Percentiles rank a stretch among this genome's conserved stretches.
These are phyloP conservation scores for Pica pica DNA, from an alignment of 2,113 vertebrate species.

Conservation along the genomic window DNA sequence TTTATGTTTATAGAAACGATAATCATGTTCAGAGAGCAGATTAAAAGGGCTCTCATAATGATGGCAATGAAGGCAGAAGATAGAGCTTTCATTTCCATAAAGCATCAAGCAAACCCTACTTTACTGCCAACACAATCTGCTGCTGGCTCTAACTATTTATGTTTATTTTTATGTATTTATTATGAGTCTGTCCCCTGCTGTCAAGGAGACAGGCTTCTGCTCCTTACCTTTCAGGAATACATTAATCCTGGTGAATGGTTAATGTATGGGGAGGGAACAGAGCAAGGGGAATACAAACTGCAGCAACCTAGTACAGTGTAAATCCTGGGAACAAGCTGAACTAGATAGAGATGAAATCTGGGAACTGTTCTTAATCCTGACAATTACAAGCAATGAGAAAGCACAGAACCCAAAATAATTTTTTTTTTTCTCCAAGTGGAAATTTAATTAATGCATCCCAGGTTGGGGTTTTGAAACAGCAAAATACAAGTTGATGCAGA, in stretches of 20 bases:
- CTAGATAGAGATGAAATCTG: not conserved
- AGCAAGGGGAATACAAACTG: not conserved
- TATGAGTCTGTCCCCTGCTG: slow-evolving; percentile 29
- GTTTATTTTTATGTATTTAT: slow-evolving; percentile 56
- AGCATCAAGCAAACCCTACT: slow-evolving; percentile 33
- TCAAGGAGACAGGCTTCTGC: slow-evolving; percentile 53
- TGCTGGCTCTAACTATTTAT: slow-evolving; percentile 58
- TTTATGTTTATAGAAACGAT: slow-evolving; percentile 55
- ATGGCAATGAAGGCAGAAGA: slow-evolving; percentile 46
- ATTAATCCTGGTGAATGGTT: slow-evolving; percentile 42
- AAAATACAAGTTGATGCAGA: not conserved
- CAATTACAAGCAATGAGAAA: not conserved
- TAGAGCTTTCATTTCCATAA: slow-evolving; percentile 63
- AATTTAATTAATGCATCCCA: not conserved
- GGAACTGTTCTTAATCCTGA: not conserved
- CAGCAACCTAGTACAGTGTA: not conserved
- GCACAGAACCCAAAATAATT: slow-evolving; percentile 11
- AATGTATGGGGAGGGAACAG: not conserved
- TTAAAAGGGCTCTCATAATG: slow-evolving; percentile 51
- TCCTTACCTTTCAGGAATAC: slow-evolving; percentile 49
- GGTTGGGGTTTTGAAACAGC: not conserved
- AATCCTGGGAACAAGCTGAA: slow-evolving; percentile 13
- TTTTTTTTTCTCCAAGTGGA: not conserved
- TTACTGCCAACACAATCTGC: slow-evolving; percentile 65
- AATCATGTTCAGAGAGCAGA: slow-evolving; percentile 34